Base-by-base conservation (phyloP, 2,113 vertebrate species). In the Aplodontia rufa region DNA sequence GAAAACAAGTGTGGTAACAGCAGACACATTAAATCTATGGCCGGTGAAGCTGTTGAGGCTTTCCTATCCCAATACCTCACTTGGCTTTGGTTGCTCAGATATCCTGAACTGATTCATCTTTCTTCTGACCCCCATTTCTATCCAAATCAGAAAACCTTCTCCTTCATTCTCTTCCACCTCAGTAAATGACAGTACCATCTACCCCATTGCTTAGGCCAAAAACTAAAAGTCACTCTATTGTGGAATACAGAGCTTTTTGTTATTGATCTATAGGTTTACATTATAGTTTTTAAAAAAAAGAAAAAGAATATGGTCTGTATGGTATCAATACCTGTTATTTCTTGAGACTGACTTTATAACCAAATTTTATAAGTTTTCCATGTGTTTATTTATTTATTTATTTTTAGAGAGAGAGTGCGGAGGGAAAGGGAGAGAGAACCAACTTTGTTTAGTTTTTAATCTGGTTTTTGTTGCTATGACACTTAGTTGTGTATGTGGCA, bases 101-200 rank as follows among this genome's bases (percentile, higher is more conserved):
- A 40, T 87, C 72, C 88, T 92, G 53, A 89, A 93, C 47, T 76
- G 60, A 82, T 92, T 84, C 11, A 40, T 93, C 53, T 76, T 83
- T 92, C 69, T 30, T 60, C 47, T 75, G 83, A 71, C n/a, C 35
- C 35, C 37, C 45, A 62, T 96, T 95, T 93, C 53, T 86, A 92
- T 4, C 0, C 24, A 60, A 13, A 6, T 90, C 94, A 81, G 88
- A 80, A 95, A 81, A 55, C 5, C 3, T 16, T 81, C 32, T 60
- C 45, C 37, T 78, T 72, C 58, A 90, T 71, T 66, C n/a, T 87
- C 89, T 69, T 35, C 47, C 14, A 47, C 74, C 32, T 88, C 71
- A 82, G 81, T 28, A 84, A 93, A 83, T 75, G 37, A 62, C 30
- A 58, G 40, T 35, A 47, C 47, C 24, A 75, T 60, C 75, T 71